These are phyloP conservation scores for Germaria angustata DNA, from an alignment of 2,888 invertebrate genomes.

Conservation along the genomic window DNA sequence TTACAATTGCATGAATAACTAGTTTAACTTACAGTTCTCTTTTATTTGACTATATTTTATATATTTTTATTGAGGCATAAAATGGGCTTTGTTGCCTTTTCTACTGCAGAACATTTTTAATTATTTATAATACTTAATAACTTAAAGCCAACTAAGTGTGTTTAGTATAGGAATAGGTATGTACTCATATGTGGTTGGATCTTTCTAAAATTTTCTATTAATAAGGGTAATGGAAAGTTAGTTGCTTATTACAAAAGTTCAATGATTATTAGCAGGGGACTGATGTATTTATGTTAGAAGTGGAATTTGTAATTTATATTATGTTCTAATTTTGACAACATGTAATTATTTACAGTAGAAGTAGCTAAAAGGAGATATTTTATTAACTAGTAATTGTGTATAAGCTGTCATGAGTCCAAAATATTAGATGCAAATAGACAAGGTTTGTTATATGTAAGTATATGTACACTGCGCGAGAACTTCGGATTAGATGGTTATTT, in stretches of 20 bases:
- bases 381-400: neutral
- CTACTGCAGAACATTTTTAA: slow-evolving; percentile 15
- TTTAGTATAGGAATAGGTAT: neutral
- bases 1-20: slow-evolving; percentile 64
- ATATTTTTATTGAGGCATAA: slow-evolving; percentile 21
- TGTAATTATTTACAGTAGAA: slow-evolving; percentile 45
- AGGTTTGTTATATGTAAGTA: neutral
- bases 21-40: slow-evolving; percentile 66
- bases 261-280: neutral
- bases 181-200: neutral
- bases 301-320: neutral
- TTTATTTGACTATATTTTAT: too few species aligned
- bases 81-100: neutral
- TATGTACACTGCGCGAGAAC: neutral
- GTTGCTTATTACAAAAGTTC: slow-evolving; percentile 52
- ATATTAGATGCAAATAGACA: slow-evolving; percentile 3
- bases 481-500: too few species aligned
- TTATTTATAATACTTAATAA: neutral
- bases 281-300: neutral
- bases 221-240: slow-evolving; percentile 4
- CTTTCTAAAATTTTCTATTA: neutral
- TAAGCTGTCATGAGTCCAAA: neutral
- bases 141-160: slow-evolving; percentile 18
- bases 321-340: neutral
- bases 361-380: neutral